A percentile compares a stretch with the other conserved stretches of the same genome.
Evolutionary conservation across 2,888 invertebrate species (phyloP).

Genomic region (Melanargia galathea): DNA sequence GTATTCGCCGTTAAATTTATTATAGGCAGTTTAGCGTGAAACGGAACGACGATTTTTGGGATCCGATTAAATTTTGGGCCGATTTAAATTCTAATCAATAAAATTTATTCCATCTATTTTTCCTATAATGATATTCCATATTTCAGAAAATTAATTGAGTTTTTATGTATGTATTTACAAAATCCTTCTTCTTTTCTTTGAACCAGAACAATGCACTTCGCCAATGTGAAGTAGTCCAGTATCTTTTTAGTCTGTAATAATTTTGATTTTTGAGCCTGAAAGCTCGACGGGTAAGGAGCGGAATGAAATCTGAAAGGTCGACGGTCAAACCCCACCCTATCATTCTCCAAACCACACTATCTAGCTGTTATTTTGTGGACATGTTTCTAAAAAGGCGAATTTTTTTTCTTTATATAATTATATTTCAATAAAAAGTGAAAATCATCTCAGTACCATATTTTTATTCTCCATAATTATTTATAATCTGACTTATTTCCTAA

Average conservation of each 20-base stretch:
- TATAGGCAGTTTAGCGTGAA: constrained; percentile 61
- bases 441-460: not conserved
- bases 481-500: not conserved
- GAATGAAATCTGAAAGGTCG: no score
- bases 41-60: constrained; percentile 57
- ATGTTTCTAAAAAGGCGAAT: no score
- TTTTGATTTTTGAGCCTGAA: no score
- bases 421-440: not conserved
- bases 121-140: not conserved
- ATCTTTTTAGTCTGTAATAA: no score
- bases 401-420: no score
- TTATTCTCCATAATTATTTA: not conserved
- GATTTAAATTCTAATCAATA: constrained; percentile 42
- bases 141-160: not conserved
- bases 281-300: no score
- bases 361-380: no score
- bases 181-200: no score
- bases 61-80: constrained; percentile 53
- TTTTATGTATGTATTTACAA: not conserved
- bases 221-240: no score
- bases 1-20: constrained; percentile 78
- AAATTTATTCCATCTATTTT: constrained; percentile 6
- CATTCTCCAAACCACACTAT: no score
- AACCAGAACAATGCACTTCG: no score
- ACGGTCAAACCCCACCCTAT: no score